A percentile compares a stretch with the other conserved stretches of the same genome.
phyloP scores from a whole-genome alignment of 1,140 invertebrate genomes.

The Saccostrea echinata region DNA sequence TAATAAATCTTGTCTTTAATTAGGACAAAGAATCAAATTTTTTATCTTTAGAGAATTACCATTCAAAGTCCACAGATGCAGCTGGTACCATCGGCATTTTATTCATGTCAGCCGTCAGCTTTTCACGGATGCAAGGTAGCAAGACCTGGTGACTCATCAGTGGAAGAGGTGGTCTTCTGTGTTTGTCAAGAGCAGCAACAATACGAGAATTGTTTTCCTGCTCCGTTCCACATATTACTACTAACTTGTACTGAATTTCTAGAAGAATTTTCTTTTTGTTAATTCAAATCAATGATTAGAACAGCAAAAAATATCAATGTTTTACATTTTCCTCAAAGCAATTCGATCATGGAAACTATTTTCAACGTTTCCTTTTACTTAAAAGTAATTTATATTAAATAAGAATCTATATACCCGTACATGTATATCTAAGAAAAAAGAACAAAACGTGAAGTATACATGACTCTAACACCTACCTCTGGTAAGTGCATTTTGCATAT shows the following conservation, averaged over 20 bases:
- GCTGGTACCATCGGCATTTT: slow-evolving; percentile 34
- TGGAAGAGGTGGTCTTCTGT: slow-evolving; percentile 57
- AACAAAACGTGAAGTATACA: too few species aligned
- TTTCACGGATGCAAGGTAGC: slow-evolving; percentile 51
- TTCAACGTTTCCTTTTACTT: too few species aligned
- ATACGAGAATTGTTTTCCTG: slow-evolving; percentile 67
- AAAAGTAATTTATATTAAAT: too few species aligned
- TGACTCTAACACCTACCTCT: not conserved
- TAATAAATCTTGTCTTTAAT: not conserved
- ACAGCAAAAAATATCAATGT: too few species aligned
- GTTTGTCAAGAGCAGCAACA: slow-evolving; percentile 68
- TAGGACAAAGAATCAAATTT: not conserved
- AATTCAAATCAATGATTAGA: too few species aligned
- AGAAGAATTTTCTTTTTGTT: too few species aligned
- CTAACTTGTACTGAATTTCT: slow-evolving; percentile 59
- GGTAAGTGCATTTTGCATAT: slow-evolving; percentile 56
- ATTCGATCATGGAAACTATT: too few species aligned
- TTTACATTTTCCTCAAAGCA: too few species aligned
- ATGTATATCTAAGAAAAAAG: too few species aligned
- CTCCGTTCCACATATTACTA: slow-evolving; percentile 67
- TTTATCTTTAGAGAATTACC: slow-evolving; percentile 35
- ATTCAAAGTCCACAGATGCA: slow-evolving; percentile 53
- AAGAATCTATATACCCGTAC: too few species aligned
- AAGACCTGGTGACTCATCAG: slow-evolving; percentile 46
- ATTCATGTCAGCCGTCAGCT: slow-evolving; percentile 50